These are phyloP conservation scores for Bostrychus sinensis DNA, from an alignment of 2,113 vertebrate species.

Conservation along the genomic window DNA sequence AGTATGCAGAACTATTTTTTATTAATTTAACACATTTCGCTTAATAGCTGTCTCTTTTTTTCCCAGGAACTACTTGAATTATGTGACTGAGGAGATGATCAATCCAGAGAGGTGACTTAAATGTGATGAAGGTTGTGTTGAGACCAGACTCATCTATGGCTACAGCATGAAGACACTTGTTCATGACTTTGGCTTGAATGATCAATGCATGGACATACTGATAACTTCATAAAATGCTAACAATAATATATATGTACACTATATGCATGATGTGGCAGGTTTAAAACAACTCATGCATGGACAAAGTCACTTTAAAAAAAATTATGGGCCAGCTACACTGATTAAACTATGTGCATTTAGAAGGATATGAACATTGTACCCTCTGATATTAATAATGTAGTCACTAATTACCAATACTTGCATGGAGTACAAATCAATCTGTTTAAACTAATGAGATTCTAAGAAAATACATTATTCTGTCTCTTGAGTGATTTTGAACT, in stretches of 20 bases:
- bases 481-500: constrained; percentile 16
- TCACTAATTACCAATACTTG: neutral
- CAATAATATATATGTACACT: neutral
- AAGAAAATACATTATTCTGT: neutral
- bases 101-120: constrained; percentile 78
- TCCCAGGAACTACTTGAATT: constrained; percentile 80
- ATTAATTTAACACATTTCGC: too few relatives aligned
- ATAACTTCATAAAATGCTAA: too few relatives aligned
- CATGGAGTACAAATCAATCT: neutral
- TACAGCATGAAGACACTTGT: constrained; percentile 11
- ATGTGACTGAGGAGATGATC: constrained; percentile 81
- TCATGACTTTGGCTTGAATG: neutral
- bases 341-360: neutral
- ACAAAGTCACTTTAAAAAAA: neutral
- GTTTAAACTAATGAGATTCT: neutral
- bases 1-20: too few relatives aligned
- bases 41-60: neutral
- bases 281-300: neutral
- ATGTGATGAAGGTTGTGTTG: constrained; percentile 55
- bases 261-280: neutral
- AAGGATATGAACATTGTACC: neutral
- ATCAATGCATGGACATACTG: constrained; percentile 21
- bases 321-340: neutral
- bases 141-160: constrained; percentile 33
- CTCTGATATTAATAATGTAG: constrained; percentile 9